Percentiles rank a stretch among this genome's conserved stretches.
Conservation (phyloP, 2,113 vertebrate species). For the Toxotes chatareus region DNA sequence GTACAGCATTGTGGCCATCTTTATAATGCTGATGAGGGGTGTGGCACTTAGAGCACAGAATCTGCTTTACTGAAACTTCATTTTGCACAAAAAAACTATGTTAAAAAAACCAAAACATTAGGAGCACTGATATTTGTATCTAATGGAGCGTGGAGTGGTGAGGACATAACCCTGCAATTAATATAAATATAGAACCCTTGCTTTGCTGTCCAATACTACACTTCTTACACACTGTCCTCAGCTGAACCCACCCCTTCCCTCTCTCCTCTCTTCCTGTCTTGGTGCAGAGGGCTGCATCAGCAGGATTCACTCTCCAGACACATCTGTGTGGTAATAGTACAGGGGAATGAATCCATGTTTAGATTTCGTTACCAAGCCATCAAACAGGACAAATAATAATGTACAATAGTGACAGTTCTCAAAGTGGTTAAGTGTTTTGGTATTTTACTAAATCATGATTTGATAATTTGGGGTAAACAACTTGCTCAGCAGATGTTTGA, state of each 20-base stretch:
- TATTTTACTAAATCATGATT: slow-evolving; percentile 44
- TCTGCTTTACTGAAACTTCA: slow-evolving; percentile 5
- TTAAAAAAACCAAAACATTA: background rate
- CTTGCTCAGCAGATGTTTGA: slow-evolving; percentile 37
- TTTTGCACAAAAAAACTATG: slow-evolving; percentile 3
- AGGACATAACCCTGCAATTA: background rate
- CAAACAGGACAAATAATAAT: slow-evolving; percentile 38
- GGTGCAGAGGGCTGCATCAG: slow-evolving; percentile 77
- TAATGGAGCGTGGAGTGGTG: slow-evolving; percentile 7
- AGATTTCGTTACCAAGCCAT: slow-evolving; percentile 52
- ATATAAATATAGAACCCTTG: background rate
- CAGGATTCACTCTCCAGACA: slow-evolving; percentile 64
- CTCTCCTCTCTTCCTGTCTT: slow-evolving; percentile 36
- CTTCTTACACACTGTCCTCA: slow-evolving; percentile 37
- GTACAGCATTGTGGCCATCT: slow-evolving; percentile 22
- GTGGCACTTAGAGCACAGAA: slow-evolving; percentile 42
- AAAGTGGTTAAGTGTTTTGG: slow-evolving; percentile 8
- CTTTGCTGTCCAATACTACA: slow-evolving; percentile 24
- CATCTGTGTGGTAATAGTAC: slow-evolving; percentile 47
- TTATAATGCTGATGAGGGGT: slow-evolving; percentile 44
- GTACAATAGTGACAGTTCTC: slow-evolving; percentile 8
- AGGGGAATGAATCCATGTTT: slow-evolving; percentile 44
- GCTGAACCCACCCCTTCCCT: slow-evolving; percentile 51
- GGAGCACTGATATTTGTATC: background rate
- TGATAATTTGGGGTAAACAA: slow-evolving; percentile 27